Base-by-base conservation (phyloP, 2,797 vertebrate species). In the Meda fulgida region DNA sequence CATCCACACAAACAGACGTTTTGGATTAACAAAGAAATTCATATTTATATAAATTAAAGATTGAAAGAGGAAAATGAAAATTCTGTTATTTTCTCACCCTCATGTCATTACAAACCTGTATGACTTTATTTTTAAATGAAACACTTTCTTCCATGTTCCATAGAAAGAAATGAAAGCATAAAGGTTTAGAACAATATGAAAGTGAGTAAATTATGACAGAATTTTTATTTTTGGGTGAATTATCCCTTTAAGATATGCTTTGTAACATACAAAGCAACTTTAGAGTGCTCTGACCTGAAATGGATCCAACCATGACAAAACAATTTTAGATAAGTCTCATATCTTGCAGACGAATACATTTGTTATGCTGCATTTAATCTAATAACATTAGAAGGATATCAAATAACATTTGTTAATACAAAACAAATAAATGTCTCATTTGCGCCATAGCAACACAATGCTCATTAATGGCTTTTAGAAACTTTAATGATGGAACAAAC, bases 381-480 rank as follows among this genome's bases (percentile, higher is more conserved):
- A 67, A 89, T 91, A 87, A 88, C 86, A 87, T 93, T 90, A 87
- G 18, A 48, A 82, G n/a, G n/a, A n/a, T n/a, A n/a, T n/a, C n/a
- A n/a, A n/a, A n/a, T n/a, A n/a, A n/a, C n/a, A 82, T 73, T 82
- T 60, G 63, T 82, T 55, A n/a, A 60, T 83, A 80, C 29, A 77
- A 83, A 69, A 78, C 77, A 40, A 67, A 53, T 48, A 71, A 5
- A 67, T 55, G 82, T 16, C 7, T 29, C 48, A 72, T 73, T 63
- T 84, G 23, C 86, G 26, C 19, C 58, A 43, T 31, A 69, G 21
- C 70, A 9, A 53, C 21, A 55, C 26, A 29, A 75, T 11, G 40
- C 53, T 29, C 34, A 76, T 60, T 83, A 48, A 55, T 43, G 46
- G n/a, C 11, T 65, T 63, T 73, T 31, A 63, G 11, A 66, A 53